Percentiles rank a stretch among this genome's conserved stretches.
Evolutionary conservation across 2,113 vertebrate species (phyloP).

Genomic region (Pterocles orientalis): DNA sequence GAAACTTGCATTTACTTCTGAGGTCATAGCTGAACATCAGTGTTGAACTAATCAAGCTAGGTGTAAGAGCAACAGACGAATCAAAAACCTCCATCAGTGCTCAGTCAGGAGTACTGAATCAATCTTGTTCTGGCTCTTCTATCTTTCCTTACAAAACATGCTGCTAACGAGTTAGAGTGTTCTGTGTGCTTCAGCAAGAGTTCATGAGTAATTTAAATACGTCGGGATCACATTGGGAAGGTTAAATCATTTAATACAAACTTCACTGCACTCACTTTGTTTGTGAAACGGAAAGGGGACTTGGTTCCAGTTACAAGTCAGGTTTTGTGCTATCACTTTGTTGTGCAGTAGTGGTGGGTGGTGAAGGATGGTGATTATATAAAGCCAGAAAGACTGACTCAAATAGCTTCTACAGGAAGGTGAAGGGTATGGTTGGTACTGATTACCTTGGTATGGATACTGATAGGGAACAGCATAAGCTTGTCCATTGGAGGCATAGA

Average conservation of each 20-base stretch:
- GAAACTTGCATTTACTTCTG: neutral
- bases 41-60: neutral
- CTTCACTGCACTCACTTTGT: neutral
- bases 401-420: neutral
- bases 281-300: neutral
- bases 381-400: neutral
- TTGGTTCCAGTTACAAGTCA: neutral
- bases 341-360: neutral
- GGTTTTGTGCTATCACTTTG: neutral
- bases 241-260: neutral
- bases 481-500: constrained; percentile 77
- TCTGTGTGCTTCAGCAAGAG: neutral
- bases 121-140: neutral
- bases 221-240: neutral
- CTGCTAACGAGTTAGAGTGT: neutral
- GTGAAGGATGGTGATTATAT: neutral
- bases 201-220: neutral
- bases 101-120: neutral
- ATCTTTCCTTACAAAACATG: neutral
- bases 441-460: constrained; percentile 78
- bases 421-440: neutral
- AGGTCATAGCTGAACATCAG: neutral
- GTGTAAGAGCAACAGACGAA: neutral
- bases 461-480: constrained; percentile 76
- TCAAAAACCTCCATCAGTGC: neutral